Evolutionary conservation across 2,797 vertebrate genomes (phyloP).

Genomic region (Syngnathus acus): DNA sequence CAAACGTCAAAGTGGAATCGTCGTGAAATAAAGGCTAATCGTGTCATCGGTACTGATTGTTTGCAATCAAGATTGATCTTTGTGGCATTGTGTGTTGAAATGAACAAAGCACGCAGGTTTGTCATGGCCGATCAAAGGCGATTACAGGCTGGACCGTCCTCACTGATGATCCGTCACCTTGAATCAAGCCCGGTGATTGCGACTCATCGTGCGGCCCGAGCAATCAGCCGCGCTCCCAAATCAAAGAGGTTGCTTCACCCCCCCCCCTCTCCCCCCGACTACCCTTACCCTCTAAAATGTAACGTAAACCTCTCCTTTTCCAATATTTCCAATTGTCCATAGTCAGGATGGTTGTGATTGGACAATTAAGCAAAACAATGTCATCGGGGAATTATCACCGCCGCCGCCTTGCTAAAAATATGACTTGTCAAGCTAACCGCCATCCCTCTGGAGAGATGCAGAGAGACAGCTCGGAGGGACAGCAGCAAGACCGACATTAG

Average conservation of each 20-base stretch:
- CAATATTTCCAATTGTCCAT: background rate
- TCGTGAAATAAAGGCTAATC: background rate
- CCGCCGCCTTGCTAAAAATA: constrained; percentile 51
- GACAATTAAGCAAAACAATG: background rate
- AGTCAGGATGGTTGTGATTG: constrained; percentile 4
- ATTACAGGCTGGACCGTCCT: constrained; percentile 33
- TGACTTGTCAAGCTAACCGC: constrained; percentile 60
- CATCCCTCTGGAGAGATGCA: constrained; percentile 33
- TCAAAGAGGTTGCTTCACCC: constrained; percentile 17
- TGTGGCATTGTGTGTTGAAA: background rate
- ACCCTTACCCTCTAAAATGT: constrained; percentile 22
- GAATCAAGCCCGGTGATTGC: constrained; percentile 51
- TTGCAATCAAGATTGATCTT: background rate
- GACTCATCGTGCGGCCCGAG: constrained; percentile 27
- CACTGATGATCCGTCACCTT: constrained; percentile 39
- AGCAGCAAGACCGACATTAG: constrained; percentile 20
- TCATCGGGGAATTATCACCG: constrained; percentile 26
- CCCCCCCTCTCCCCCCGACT: background rate
- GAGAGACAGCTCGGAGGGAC: constrained; percentile 4
- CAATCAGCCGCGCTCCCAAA: constrained; percentile 47
- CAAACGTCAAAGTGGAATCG: background rate
- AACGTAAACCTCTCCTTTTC: constrained; percentile 7
- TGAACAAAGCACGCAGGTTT: background rate
- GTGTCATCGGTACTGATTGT: background rate
- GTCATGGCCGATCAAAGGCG: background rate